These are phyloP conservation scores for Bombus soroeensis DNA, from an alignment of 1,140 invertebrate genomes.

Conservation along the genomic window DNA sequence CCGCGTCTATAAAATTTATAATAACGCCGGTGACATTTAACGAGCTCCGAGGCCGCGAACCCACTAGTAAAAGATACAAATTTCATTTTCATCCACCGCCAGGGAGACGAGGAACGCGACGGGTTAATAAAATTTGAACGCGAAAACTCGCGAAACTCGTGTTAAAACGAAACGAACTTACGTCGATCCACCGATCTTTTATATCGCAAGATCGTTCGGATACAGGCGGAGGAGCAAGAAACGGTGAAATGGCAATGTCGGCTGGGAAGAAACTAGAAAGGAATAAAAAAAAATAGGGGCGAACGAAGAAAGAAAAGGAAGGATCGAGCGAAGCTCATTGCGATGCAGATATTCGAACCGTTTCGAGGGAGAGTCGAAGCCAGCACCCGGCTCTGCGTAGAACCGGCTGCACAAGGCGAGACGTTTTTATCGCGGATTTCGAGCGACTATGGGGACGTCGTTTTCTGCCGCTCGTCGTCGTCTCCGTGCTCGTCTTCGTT, in stretches of 20 bases:
- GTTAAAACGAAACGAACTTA: background rate
- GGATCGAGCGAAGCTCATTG: slow-evolving; percentile 20
- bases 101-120: too few species aligned
- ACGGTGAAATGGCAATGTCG: slow-evolving; percentile 1
- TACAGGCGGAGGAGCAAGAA: background rate
- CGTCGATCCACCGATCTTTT: background rate
- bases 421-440: slow-evolving; percentile 67
- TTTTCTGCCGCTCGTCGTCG: slow-evolving; percentile 40
- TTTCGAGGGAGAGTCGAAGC: slow-evolving; percentile 24
- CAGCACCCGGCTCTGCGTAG: slow-evolving; percentile 15
- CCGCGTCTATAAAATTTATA: slow-evolving; percentile 53
- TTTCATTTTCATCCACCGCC: background rate
- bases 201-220: background rate
- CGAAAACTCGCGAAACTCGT: background rate
- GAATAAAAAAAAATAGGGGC: background rate
- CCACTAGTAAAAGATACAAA: background rate
- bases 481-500: slow-evolving; percentile 47
- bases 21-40: slow-evolving; percentile 40
- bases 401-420: slow-evolving; percentile 50
- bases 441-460: slow-evolving; percentile 46
- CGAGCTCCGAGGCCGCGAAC: slow-evolving; percentile 1
- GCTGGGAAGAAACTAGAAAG: background rate
- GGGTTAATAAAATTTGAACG: background rate
- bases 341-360: slow-evolving; percentile 48
- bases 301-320: background rate